Evolutionary conservation across 2,888 invertebrate genomes (phyloP), one percentile per base, ranked within the genome.

Genomic region (Chrysolina haemoptera): DNA sequence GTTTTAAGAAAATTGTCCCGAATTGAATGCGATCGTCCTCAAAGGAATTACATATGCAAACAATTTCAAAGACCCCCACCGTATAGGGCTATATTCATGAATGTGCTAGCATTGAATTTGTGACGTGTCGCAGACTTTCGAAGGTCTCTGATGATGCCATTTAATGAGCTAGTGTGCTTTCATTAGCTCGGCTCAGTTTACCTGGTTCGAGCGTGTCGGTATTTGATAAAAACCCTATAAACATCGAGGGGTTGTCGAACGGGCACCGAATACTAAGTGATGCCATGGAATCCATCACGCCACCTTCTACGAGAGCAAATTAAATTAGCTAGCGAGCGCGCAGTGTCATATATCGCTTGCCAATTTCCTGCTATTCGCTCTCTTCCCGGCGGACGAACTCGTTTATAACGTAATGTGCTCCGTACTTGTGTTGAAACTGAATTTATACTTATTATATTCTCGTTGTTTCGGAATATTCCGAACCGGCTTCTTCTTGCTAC

Each of bases 281-380:
- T 78, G 76, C 77, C 78, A 79, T 81, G 82, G 82, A 84, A 84
- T 84, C 81, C 82, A 84, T 84, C 84, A 83, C 82, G 82, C 78
- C 81, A 82, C 80, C 82, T 70, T 46, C 63, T 79, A 81, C 75
- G 78, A 78, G 70, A 80, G 80, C 77, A 84, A 85, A 85, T 85
- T 84, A 83, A 84, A 84, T 85, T 85, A 84, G 81, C 81, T 80
- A 81, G 81, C 79, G 82, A 84, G 81, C 83, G 83, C 79, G 75
- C 79, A 80, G 82, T 82, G 82, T 82, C 84, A 84, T 85, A 83
- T 84, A 85, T 84, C 83, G 84, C 83, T 83, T 84, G 84, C 83
- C 84, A 85, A 85, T 85, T 85, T 84, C 84, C 83, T 84, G 70
- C 68, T 70, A 76, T 70, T 79, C 75, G 68, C 78, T 11, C 53